These are phyloP conservation scores for Eupithecia inturbata DNA, from an alignment of 2,888 invertebrate species.

Conservation along the genomic window DNA sequence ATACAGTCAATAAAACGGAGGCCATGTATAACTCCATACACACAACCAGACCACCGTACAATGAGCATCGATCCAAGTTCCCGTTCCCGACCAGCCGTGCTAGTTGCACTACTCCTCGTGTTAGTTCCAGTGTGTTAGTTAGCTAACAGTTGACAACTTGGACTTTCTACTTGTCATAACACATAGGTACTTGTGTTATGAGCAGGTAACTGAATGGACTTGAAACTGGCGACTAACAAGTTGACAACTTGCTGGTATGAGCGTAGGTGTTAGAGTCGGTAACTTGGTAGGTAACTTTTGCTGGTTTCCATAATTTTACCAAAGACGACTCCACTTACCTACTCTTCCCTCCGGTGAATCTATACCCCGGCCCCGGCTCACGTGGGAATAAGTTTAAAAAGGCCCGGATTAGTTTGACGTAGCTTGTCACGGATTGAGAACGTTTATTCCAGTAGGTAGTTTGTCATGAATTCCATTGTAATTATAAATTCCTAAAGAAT, in stretches of 20 bases:
- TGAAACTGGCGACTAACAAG: background rate
- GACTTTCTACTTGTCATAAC: background rate
- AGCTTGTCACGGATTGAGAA: background rate
- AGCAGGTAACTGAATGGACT: background rate
- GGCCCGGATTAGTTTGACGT: background rate
- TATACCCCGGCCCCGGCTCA: background rate
- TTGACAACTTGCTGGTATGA: background rate
- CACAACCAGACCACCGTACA: background rate
- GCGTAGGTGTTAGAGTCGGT: background rate
- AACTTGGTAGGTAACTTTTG: background rate
- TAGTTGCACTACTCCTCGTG: background rate
- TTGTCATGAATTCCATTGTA: background rate
- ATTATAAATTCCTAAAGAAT: background rate
- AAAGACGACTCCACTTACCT: background rate
- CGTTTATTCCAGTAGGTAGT: background rate
- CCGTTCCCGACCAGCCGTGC: background rate
- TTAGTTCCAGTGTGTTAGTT: no score
- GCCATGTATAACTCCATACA: background rate
- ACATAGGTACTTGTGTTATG: background rate
- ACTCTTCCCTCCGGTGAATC: background rate
- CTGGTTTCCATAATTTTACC: background rate
- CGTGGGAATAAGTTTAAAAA: background rate
- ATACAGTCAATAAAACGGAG: background rate
- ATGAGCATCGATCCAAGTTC: background rate
- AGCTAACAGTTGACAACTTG: background rate